These are phyloP conservation scores for Excalfactoria chinensis DNA, from an alignment of 2,113 vertebrate genomes.

Conservation along the genomic window DNA sequence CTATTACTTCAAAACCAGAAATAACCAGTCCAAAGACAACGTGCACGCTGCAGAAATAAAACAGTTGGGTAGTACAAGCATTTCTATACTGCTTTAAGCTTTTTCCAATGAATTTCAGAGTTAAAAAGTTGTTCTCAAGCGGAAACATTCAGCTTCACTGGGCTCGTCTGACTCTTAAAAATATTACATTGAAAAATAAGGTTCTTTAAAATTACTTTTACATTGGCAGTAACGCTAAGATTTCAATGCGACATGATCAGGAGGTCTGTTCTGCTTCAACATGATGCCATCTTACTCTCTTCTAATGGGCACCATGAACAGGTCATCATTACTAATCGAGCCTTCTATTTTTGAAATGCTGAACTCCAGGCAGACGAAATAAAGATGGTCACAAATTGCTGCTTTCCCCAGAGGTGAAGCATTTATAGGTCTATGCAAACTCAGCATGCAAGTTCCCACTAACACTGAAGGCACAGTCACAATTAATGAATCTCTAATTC, in stretches of 20 bases:
- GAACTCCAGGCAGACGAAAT: background rate
- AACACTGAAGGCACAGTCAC: background rate
- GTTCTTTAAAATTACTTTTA: background rate
- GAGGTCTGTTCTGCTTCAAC: background rate
- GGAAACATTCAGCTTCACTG: background rate
- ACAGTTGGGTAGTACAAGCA: background rate
- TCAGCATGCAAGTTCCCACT: background rate
- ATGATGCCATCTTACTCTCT: background rate
- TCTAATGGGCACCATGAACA: background rate
- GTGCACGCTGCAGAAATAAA: conserved; percentile 86
- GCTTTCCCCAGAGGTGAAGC: background rate
- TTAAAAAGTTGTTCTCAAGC: background rate
- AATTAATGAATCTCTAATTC: background rate
- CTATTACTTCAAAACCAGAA: conserved; percentile 96
- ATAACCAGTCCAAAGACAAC: conserved; percentile 97
- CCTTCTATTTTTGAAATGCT: background rate
- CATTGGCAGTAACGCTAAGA: background rate
- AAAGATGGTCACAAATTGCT: background rate
- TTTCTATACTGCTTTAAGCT: background rate
- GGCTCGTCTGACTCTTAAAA: background rate
- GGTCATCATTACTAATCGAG: background rate
- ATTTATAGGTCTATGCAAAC: background rate
- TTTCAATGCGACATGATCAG: background rate
- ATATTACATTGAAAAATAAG: background rate
- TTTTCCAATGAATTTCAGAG: background rate